Base-by-base conservation (phyloP, 1,140 invertebrate species). In the Daktulosphaira vitifoliae region DNA sequence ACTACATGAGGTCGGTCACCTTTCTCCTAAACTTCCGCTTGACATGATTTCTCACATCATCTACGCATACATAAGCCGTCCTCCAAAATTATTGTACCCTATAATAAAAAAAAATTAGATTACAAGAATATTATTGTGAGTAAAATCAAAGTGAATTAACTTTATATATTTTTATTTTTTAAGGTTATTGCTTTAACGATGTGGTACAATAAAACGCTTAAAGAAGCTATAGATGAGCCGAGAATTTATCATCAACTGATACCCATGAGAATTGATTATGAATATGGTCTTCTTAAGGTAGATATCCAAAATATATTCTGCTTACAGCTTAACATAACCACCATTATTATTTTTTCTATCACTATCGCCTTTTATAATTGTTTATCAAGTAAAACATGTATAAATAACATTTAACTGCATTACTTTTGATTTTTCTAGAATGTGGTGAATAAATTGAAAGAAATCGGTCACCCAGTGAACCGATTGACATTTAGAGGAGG, bases 381-480 rank as follows among this genome's bases (percentile, higher is more conserved):
- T n/a, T n/a, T n/a, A n/a, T n/a, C n/a, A n/a, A n/a, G n/a, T n/a
- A n/a, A n/a, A n/a, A n/a, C n/a, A n/a, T n/a, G n/a, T n/a, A n/a
- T n/a, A n/a, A n/a, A n/a, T n/a, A n/a, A n/a, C n/a, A n/a, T n/a
- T n/a, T n/a, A n/a, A n/a, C n/a, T n/a, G n/a, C n/a, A 15, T 18
- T 29, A 2, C 25, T 29, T 15, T 38, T 15, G 33, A 46, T 29
- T 59, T 25, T 66, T 71, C 23, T 64, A 64, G 64, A 37, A 66
- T 33, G 48, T 68, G 51, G 29, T 66, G 9, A 48, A 48, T 37
- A 62, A 16, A 25, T 59, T 67, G 16, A 59, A 51, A 38, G 65
- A 48, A 15, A 51, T 67, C 29, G 66, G 52, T 11, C 64, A 68
- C 25, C 44, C 25, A 20, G 20, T 59, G 3, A 37, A 22, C 20